These are phyloP conservation scores for Cephus nigrinus DNA, from an alignment of 2,888 invertebrate species.

Conservation along the genomic window DNA sequence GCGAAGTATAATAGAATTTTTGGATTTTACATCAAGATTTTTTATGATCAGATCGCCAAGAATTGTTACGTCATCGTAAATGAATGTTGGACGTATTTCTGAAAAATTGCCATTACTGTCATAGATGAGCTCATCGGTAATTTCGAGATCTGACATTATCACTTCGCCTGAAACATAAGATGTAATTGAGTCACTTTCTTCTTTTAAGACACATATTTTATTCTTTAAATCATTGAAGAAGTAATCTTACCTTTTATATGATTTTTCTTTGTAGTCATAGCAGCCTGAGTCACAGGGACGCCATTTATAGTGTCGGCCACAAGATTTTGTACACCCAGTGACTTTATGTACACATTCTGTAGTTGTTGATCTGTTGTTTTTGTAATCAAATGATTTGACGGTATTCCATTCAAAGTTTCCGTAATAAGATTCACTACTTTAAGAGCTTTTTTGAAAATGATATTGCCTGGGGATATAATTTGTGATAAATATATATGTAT, in stretches of 20 bases:
- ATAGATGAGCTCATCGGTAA: conserved; percentile 42
- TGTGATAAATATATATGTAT: background rate
- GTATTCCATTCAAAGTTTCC: conserved; percentile 39
- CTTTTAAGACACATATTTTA: background rate
- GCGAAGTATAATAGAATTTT: background rate
- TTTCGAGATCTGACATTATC: conserved; percentile 34
- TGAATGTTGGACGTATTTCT: conserved; percentile 32
- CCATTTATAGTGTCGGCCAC: conserved; percentile 44
- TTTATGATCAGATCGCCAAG: conserved; percentile 40
- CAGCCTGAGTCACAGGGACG: conserved; percentile 41
- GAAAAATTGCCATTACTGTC: conserved; percentile 25
- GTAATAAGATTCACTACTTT: conserved; percentile 27
- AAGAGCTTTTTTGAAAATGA: conserved; percentile 32
- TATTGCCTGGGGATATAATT: conserved; percentile 13
- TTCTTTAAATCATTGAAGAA: background rate
- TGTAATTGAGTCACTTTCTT: background rate
- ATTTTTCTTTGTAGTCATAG: conserved; percentile 47
- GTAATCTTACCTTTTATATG: conserved; percentile 44
- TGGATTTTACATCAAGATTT: conserved; percentile 28
- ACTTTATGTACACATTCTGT: conserved; percentile 31
- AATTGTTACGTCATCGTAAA: conserved; percentile 47
- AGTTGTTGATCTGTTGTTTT: conserved; percentile 44
- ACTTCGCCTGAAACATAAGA: conserved; percentile 38
- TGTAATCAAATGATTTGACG: conserved; percentile 38
- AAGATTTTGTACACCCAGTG: conserved; percentile 37